These are phyloP conservation scores for Calliopum simillimum DNA, from an alignment of 2,888 invertebrate species.

Conservation along the genomic window DNA sequence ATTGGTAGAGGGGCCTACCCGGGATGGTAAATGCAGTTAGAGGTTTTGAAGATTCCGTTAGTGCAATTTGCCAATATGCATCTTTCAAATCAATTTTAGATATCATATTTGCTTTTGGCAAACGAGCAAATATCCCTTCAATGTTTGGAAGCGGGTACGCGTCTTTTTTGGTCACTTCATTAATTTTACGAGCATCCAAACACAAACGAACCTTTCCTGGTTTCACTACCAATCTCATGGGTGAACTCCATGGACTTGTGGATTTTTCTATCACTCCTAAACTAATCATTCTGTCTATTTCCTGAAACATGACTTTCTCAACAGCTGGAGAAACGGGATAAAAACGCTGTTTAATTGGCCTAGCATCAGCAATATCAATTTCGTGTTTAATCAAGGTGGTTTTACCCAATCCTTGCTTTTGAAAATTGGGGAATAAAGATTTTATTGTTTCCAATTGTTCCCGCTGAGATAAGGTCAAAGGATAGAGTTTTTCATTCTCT, in stretches of 20 bases:
- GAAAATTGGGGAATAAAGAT: no score
- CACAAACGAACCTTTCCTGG: no score
- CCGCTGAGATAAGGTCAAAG: background rate
- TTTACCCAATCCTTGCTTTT: constrained; percentile 32
- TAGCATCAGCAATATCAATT: constrained; percentile 41
- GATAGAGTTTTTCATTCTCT: background rate
- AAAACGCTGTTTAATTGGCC: constrained; percentile 43
- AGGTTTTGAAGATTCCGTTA: constrained; percentile 24
- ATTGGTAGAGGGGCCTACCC: constrained; percentile 38
- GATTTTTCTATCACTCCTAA: constrained; percentile 52
- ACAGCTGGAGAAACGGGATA: constrained; percentile 43
- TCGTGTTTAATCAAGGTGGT: constrained; percentile 36
- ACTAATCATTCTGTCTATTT: constrained; percentile 55
- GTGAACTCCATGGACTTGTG: no score
- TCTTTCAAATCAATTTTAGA: no score
- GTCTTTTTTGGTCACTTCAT: no score
- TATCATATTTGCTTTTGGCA: no score
- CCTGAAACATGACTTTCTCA: constrained; percentile 43
- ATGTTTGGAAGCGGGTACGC: no score
- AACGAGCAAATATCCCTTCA: no score
- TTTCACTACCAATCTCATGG: no score
- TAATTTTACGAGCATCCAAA: no score
- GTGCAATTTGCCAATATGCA: constrained; percentile 41
- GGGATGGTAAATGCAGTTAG: constrained; percentile 40
- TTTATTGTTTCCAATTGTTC: background rate